Evolutionary conservation across 2,888 invertebrate genomes (phyloP), one percentile per base, ranked within the genome.

Genomic region (Cryptophagus acutangulus): DNA sequence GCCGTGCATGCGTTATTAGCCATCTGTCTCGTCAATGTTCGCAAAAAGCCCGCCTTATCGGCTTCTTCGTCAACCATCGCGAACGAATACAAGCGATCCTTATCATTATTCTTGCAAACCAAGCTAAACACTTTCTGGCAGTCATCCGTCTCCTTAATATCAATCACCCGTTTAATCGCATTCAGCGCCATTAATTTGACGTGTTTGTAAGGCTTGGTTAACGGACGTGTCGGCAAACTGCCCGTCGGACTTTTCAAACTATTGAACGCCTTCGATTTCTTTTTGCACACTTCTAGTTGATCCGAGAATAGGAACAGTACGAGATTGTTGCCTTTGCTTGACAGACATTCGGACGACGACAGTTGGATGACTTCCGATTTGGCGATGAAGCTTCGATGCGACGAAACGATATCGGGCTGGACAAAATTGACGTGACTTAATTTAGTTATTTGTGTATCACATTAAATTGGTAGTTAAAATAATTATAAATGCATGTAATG

Each of bases 221-320:
- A 77, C 30, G 78, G 76, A 63, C 80, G 72, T 57, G 54, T 60
- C 43, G 62, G 59, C 15, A 59, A 46, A 37, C 51, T 46, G 30
- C 55, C 48, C n/a, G 40, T 51, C 4, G 86, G 85, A 52, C 83
- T 84, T 62, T 84, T 82, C 44, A 79, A 71, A 29, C 77, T 77
- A 55, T 81, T 81, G 48, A 81, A 81, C 36, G 77, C 83, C 67
- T 87, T 86, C 31, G 87, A 87, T 58, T 88, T 78, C 65, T 86
- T 86, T 65, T 87, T 87, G 71, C 87, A 87, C 61, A 96, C 91
- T 74, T 94, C 94, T 65, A 96, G 78, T 44, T 88, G 87, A 72
- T 97, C 96, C 25, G 91, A 89, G 71, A 97, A 97, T 17, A 97
- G 75, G 69, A 94, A 94, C 51, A 97, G 72, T 51, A 91, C 82